Evolutionary conservation across 2,888 invertebrate genomes (phyloP).

Genomic region (Nesidiocoris tenuis): DNA sequence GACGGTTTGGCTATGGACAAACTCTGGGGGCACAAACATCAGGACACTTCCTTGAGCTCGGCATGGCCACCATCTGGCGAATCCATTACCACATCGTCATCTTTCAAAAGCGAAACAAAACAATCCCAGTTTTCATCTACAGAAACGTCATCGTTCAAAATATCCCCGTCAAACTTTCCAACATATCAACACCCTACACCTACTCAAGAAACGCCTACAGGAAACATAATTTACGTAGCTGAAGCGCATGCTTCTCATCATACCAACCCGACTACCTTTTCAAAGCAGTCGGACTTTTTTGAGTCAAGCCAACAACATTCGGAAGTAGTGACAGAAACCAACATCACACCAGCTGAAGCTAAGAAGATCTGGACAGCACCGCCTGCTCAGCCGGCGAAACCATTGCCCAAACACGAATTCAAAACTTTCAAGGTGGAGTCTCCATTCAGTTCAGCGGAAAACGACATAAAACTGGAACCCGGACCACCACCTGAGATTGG

Average conservation of each 20-base stretch:
- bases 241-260: constrained; percentile 55
- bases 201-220: neutral
- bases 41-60: constrained; percentile 43
- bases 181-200: constrained; percentile 43
- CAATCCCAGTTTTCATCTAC: constrained; percentile 22
- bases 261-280: constrained; percentile 52
- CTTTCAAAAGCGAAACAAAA: constrained; percentile 10
- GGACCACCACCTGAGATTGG: constrained; percentile 69
- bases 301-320: constrained; percentile 46
- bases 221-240: constrained; percentile 55
- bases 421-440: constrained; percentile 43
- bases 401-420: constrained; percentile 51
- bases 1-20: constrained; percentile 55
- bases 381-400: constrained; percentile 52
- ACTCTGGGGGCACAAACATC: constrained; percentile 53
- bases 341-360: constrained; percentile 57
- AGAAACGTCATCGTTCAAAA: neutral
- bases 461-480: constrained; percentile 62
- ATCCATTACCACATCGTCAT: neutral
- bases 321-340: constrained; percentile 52
- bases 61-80: constrained; percentile 47
- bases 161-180: constrained; percentile 44
- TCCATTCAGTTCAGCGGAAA: constrained; percentile 53
- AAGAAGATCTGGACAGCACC: constrained; percentile 57
- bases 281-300: constrained; percentile 51